Evolutionary conservation across 2,797 vertebrate genomes (phyloP), one percentile per base, ranked within the genome.

Genomic region (Nannoperca australis): DNA sequence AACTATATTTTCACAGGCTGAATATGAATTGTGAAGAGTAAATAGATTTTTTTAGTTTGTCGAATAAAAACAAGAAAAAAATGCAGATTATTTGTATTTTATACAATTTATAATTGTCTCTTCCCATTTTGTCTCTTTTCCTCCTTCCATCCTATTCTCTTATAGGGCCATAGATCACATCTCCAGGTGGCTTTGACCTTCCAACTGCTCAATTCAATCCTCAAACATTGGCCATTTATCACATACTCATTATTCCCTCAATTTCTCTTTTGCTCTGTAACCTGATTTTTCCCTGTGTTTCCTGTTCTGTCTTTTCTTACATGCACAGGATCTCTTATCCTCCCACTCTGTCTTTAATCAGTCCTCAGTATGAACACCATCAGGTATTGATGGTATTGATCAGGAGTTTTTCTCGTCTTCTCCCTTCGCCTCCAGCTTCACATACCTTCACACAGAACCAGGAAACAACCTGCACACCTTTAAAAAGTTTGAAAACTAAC

Each of bases 351-450:
- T 53, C 55, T 71, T 47, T 51, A 42, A 77, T 71, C 56, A 53
- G 45, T 22, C 44, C 8, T 76, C 65, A 34, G 51, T 72, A 24
- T 54, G 70, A 80, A 70, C 84, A 60, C 55, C 60, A 22, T 69
- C 58, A 73, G 24, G 9, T 82, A 73, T 78, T 20, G 70, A 71
- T 40, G 22, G 2, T 65, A 78, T 86, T 53, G 78, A 86, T 66
- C 71, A 42, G 32, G 32, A 45, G 18, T 67, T 54, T 64, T 59
- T 20, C 40, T 42, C 24, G 32, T 42, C 63, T 50, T 34, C 70
- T 55, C 32, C 65, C 1, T 44, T 60, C 15, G 9, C 71, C 42
- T 58, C 22, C 55, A 62, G 13, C 64, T 58, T 36, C 7, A 67
- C 68, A 75, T 74, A 65, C 30, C 60, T 34, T 62, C 67, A 27